Base-by-base conservation (phyloP, 1,140 invertebrate genomes). In the Bactericera cockerelli region DNA sequence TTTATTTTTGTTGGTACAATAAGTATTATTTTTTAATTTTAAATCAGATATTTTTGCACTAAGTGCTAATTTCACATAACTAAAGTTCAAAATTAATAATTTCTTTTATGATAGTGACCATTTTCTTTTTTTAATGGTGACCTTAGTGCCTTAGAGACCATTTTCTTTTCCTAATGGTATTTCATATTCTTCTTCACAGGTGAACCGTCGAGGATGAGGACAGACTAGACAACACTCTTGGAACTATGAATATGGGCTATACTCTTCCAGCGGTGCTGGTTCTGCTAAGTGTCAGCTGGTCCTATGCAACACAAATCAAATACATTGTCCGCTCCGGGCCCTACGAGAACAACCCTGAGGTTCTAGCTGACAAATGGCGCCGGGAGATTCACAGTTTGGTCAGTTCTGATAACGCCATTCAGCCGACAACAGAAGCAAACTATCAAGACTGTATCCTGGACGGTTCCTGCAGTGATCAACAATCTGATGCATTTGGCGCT, bases 271-370 rank as follows among this genome's bases (percentile, higher is more conserved):
- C 19, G 3, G 22, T 16, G n/a, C 42, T 49, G 4, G 19, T 49
- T n/a, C 42, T 49, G 22, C 42, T 49, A 16, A 16, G 42, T 22
- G 22, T 16, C 42, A n/a, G 4, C n/a, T 49, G 42, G 6, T 49
- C 42, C 42, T 49, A 49, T n/a, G 42, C 42, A 49, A 49, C n/a
- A 49, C 42, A 49, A n/a, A 49, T 49, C 42, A 49, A 49, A 49
- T 49, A 49, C 42, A 49, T 49, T 19, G 42, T 49, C 42, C 6
- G n/a, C 3, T 49, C 42, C 22, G 42, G 42, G 8, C 22, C 42
- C 42, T 49, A 6, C 19, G n/a, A 49, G n/a, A n/a, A 4, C 22
- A 22, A n/a, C 22, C 42, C 42, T 10, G 42, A 49, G n/a, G 4
- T 49, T 16, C n/a, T 22, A 19, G 42, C 42, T 22, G 22, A 49